Conservation (phyloP, 2,113 vertebrate genomes). For the Castor canadensis region DNA sequence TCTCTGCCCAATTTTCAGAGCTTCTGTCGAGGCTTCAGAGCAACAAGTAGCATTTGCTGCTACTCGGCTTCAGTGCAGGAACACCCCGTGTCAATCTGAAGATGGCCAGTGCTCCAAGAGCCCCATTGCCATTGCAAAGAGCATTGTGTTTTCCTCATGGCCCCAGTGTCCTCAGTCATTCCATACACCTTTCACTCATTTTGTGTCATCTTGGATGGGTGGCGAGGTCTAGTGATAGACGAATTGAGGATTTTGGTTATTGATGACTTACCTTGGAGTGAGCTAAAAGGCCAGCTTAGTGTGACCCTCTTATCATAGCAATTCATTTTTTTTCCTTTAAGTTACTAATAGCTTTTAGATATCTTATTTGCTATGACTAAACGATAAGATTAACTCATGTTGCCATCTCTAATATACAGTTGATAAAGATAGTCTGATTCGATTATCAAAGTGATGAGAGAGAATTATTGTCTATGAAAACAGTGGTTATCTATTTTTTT, state of each 20-base stretch:
- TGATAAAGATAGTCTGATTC: neutral
- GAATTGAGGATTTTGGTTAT: neutral
- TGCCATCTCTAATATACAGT: neutral
- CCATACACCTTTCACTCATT: slow-evolving; percentile 41
- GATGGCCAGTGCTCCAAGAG: neutral
- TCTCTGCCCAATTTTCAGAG: neutral
- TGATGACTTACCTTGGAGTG: neutral
- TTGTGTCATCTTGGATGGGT: slow-evolving; percentile 77
- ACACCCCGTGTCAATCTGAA: neutral
- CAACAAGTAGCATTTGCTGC: neutral
- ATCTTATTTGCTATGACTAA: neutral
- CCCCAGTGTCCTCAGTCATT: slow-evolving; percentile 15
- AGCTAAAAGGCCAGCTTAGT: neutral
- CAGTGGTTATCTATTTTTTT: neutral
- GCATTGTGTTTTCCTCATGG: neutral
- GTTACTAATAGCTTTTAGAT: neutral
- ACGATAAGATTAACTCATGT: neutral
- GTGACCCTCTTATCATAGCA: neutral
- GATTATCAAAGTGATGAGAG: slow-evolving; percentile 9
- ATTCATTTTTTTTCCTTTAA: slow-evolving; percentile 2
- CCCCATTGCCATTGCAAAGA: neutral
- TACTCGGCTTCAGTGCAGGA: neutral
- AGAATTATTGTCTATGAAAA: slow-evolving; percentile 11
- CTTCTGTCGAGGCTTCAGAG: accelerated
- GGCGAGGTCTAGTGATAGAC: slow-evolving; percentile 66